Percentiles rank a stretch among this genome's conserved stretches.
Evolutionary conservation across 2,888 invertebrate species (phyloP).

Genomic region (Rotaria magnacalcarata): DNA sequence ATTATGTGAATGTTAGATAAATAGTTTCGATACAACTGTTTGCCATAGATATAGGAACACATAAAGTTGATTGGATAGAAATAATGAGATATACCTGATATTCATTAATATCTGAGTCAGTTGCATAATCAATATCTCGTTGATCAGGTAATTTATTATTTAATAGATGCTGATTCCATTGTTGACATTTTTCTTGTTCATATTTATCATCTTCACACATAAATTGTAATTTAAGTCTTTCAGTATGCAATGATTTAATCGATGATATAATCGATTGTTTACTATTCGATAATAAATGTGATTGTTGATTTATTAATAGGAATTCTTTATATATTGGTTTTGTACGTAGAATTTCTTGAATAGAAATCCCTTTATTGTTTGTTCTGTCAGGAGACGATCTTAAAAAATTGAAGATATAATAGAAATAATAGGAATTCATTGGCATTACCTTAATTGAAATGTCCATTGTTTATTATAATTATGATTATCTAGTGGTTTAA

Average conservation of each 20-base stretch:
- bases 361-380: not conserved
- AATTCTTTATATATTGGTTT: conserved; percentile 4
- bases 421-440: too few species aligned
- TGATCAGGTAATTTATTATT: not conserved
- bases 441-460: not conserved
- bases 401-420: too few species aligned
- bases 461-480: not conserved
- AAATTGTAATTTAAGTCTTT: conserved; percentile 5
- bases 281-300: not conserved
- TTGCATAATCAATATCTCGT: not conserved
- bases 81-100: not conserved
- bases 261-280: not conserved
- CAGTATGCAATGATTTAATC: conserved; percentile 3
- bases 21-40: not conserved
- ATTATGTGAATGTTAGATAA: too few species aligned
- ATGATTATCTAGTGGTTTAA: not conserved
- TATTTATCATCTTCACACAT: conserved; percentile 25
- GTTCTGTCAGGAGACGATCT: not conserved
- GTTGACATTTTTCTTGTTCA: not conserved
- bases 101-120: not conserved
- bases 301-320: not conserved
- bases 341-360: not conserved
- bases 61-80: not conserved
- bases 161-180: not conserved
- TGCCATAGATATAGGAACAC: not conserved